Evolutionary conservation across 1,140 invertebrate genomes (phyloP).

Genomic region (Drosophila kanapiae): DNA sequence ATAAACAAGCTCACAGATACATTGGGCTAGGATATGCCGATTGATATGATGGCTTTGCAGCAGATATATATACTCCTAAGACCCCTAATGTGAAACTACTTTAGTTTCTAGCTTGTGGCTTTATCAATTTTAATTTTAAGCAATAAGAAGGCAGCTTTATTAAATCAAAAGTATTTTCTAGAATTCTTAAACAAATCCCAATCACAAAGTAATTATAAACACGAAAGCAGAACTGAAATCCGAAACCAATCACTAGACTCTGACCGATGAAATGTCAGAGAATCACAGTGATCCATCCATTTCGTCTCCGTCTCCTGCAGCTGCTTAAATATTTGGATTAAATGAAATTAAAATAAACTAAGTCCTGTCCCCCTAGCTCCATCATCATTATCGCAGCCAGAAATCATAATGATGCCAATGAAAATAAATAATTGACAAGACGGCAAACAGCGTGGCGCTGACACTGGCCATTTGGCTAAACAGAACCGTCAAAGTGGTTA

Average conservation of each 20-base stretch:
- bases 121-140: neutral
- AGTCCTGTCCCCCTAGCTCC: conserved; percentile 7
- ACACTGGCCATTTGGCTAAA: conserved; percentile 66
- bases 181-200: too few species aligned
- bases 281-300: conserved; percentile 10
- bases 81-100: neutral
- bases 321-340: conserved; percentile 69
- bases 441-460: conserved; percentile 38
- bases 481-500: conserved; percentile 55
- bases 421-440: conserved; percentile 74
- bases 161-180: neutral
- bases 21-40: neutral
- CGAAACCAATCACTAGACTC: neutral
- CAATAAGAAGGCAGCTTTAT: neutral
- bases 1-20: conserved; percentile 19
- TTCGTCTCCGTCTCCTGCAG: conserved; percentile 13
- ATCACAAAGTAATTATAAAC: neutral
- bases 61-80: neutral
- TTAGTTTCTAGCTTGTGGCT: neutral
- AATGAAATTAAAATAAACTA: conserved; percentile 56
- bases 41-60: conserved; percentile 20
- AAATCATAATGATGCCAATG: conserved; percentile 72
- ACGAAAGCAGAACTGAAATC: neutral
- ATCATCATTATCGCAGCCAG: conserved; percentile 54
- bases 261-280: neutral